Evolutionary conservation across 2,113 vertebrate genomes (phyloP).

Genomic region (Neodontobutis hainanensis): DNA sequence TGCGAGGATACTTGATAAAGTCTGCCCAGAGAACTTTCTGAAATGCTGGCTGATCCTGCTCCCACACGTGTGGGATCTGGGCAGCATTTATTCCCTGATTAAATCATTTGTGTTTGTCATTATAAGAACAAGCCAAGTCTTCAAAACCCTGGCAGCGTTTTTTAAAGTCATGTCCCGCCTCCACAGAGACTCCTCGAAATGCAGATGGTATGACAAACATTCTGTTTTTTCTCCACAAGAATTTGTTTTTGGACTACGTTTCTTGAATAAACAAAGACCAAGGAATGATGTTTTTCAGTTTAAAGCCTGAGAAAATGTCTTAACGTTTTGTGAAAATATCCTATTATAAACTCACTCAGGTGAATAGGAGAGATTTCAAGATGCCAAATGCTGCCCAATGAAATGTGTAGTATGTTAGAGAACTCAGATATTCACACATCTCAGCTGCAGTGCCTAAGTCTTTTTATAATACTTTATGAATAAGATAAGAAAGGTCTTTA

Average conservation of each 20-base stretch:
- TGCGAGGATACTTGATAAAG: not conserved
- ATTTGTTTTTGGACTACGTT: not conserved
- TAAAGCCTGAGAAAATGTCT: not conserved
- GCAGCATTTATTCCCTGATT: not conserved
- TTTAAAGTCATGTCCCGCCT: not conserved
- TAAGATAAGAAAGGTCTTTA: too few species aligned
- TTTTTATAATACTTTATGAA: too few species aligned
- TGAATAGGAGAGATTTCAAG: too few species aligned
- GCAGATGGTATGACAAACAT: constrained; percentile 8
- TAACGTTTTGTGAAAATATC: not conserved
- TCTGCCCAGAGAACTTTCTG: not conserved
- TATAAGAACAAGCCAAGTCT: not conserved
- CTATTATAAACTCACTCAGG: too few species aligned
- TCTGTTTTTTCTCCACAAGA: constrained; percentile 1
- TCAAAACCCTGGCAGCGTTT: not conserved
- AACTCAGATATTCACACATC: too few species aligned
- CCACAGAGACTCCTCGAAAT: not conserved
- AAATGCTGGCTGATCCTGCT: not conserved
- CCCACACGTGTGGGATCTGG: not conserved
- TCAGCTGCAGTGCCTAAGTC: too few species aligned
- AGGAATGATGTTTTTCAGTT: not conserved
- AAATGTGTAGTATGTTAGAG: too few species aligned
- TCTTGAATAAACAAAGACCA: not conserved
- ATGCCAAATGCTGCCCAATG: too few species aligned
- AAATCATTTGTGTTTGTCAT: not conserved